Base-by-base conservation (phyloP, 2,888 invertebrate genomes). In the Phytoseiulus persimilis region DNA sequence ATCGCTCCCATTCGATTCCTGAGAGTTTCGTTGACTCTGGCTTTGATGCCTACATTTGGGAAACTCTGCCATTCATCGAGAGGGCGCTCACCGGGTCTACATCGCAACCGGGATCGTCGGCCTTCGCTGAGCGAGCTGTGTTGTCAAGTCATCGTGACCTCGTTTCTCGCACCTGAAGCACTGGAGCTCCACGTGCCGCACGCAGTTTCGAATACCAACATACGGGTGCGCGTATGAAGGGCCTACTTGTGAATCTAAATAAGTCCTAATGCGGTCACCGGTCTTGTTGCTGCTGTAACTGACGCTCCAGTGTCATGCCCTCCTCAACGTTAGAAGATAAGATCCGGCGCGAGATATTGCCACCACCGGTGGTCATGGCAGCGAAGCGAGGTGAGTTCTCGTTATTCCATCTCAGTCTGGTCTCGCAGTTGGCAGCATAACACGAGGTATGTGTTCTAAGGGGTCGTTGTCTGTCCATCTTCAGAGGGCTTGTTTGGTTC, bases 361-460 rank as follows among this genome's bases (percentile, higher is more conserved):
- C 65, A 65, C 65, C 65, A 65, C 23, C 65, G 65, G 65, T 65
- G 65, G 65, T 65, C 65, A 65, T 65, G 65, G 65, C 65, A 65
- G 65, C 65, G 65, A 65, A 65, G 65, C 65, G 65, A 65, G 65
- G 65, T 65, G 65, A 65, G 65, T 65, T 65, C 65, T 65, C 65
- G 65, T 65, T 65, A 65, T 65, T 65, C 65, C 65, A 65, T 65
- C 65, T 14, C 65, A 65, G 65, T 65, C 65, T 65, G 18, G 65
- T 14, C 65, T 65, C 18, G 18, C 65, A 3, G 23, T 65, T 65
- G 65, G 65, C 65, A 65, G 65, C 65, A 65, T 65, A 65, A 28
- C 14, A 65, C 65, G 65, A 65, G 65, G 65, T 65, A 65, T 65
- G 65, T 65, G 65, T 65, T 28, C 65, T 65, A 65, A 28, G 65